phyloP scores from a whole-genome alignment of 2,888 invertebrate genomes.

The Drosophila parthenogenetica region DNA sequence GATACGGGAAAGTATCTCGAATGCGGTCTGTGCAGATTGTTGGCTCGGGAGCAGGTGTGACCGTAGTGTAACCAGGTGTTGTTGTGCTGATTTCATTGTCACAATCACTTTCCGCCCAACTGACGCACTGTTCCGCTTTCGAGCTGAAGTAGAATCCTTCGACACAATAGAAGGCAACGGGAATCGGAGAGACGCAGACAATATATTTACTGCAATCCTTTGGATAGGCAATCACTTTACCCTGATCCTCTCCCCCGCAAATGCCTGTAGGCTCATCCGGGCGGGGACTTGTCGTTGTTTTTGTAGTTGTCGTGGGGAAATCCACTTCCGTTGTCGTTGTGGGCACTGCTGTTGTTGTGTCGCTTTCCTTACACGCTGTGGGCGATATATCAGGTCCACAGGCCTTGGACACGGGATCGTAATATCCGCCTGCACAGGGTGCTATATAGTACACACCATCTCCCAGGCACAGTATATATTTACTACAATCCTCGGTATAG shows the following conservation, averaged over 20 bases:
- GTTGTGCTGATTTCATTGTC: slow-evolving; percentile 41
- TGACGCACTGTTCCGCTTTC: slow-evolving; percentile 51
- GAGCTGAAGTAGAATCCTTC: slow-evolving; percentile 63
- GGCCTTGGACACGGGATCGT: slow-evolving; percentile 57
- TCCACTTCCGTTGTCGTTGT: slow-evolving; percentile 38
- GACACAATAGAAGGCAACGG: slow-evolving; percentile 73
- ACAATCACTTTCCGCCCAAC: slow-evolving; percentile 64
- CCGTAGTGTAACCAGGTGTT: slow-evolving; percentile 48
- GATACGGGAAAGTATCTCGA: slow-evolving; percentile 65
- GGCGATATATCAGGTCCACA: slow-evolving; percentile 67
- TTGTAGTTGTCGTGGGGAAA: slow-evolving; percentile 35
- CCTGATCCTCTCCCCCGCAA: slow-evolving; percentile 55
- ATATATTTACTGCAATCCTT: slow-evolving; percentile 74
- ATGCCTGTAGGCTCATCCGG: slow-evolving; percentile 37
- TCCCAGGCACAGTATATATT: slow-evolving; percentile 68
- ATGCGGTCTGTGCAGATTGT: slow-evolving; percentile 69
- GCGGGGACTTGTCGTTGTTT: slow-evolving; percentile 32
- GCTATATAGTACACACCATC: slow-evolving; percentile 43
- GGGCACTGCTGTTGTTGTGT: slow-evolving; percentile 36
- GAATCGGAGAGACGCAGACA: slow-evolving; percentile 73
- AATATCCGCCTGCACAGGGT: slow-evolving; percentile 60
- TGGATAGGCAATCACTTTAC: slow-evolving; percentile 72
- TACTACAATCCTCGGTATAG: slow-evolving; percentile 57
- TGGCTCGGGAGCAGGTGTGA: slow-evolving; percentile 25
- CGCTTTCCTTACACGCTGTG: slow-evolving; percentile 57